phyloP scores from a whole-genome alignment of 2,888 invertebrate species.

The Ptychoptera albimana region DNA sequence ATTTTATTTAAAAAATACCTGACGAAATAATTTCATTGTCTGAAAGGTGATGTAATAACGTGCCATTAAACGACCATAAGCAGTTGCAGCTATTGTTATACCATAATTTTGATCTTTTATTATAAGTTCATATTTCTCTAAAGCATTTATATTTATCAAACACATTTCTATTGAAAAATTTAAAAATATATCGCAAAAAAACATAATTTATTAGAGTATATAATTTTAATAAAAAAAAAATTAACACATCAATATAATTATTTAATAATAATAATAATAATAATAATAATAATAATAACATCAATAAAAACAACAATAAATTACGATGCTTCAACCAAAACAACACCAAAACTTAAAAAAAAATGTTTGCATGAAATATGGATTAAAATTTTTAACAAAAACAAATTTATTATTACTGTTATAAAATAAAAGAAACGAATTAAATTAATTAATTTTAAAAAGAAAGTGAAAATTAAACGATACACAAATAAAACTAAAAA shows the following conservation, averaged over 20 bases:
- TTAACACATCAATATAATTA: too few relatives aligned
- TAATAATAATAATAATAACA: background rate
- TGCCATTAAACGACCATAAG: slow-evolving; percentile 53
- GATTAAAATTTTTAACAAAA: too few relatives aligned
- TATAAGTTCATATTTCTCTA: slow-evolving; percentile 46
- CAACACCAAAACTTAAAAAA: too few relatives aligned
- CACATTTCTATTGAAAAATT: slow-evolving; percentile 43
- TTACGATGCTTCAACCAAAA: too few relatives aligned
- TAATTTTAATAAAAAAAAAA: background rate
- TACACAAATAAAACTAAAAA: too few relatives aligned
- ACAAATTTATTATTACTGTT: too few relatives aligned
- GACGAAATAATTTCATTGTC: slow-evolving; percentile 55
- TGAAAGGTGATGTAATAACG: slow-evolving; percentile 50
- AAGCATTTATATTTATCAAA: slow-evolving; percentile 48
- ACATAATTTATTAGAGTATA: background rate
- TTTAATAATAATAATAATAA: background rate
- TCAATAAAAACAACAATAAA: background rate
- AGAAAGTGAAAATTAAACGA: too few relatives aligned
- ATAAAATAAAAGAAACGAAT: too few relatives aligned
- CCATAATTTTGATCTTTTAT: slow-evolving; percentile 39
- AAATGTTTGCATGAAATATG: too few relatives aligned
- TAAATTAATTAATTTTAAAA: too few relatives aligned
- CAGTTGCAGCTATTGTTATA: slow-evolving; percentile 42
- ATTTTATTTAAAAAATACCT: slow-evolving; percentile 29
- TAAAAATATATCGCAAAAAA: background rate